A percentile compares a stretch with the other conserved stretches of the same genome.
Evolutionary conservation across 2,797 vertebrate species (phyloP).

Genomic region (Amblyopsis hoosieri): DNA sequence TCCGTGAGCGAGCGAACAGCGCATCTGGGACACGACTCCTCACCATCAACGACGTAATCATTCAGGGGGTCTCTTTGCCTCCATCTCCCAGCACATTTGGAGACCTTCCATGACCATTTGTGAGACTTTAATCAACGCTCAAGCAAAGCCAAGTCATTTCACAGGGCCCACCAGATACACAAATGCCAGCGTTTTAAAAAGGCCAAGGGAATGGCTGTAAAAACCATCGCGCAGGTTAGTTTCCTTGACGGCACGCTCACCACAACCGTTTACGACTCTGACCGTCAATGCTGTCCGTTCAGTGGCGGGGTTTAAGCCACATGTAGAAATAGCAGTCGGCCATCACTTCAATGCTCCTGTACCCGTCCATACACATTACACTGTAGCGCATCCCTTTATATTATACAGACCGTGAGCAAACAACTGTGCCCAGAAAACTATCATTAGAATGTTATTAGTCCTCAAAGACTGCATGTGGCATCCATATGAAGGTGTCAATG

Average conservation of each 20-base stretch:
- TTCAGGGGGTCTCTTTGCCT: conserved; percentile 7
- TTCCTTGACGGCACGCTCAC: conserved; percentile 26
- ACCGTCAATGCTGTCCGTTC: conserved; percentile 20
- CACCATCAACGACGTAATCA: conserved; percentile 10
- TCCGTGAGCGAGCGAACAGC: background rate
- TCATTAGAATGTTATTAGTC: too few species aligned
- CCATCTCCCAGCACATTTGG: conserved; percentile 36
- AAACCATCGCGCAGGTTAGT: conserved; percentile 35
- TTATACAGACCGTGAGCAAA: too few species aligned
- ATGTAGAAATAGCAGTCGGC: conserved; percentile 23
- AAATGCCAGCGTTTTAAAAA: conserved; percentile 31
- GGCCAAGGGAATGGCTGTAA: conserved; percentile 61
- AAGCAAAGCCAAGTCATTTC: conserved; percentile 52
- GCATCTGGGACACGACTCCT: conserved; percentile 20
- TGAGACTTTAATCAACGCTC: conserved; percentile 40
- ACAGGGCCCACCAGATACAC: conserved; percentile 49
- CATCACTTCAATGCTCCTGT: conserved; percentile 17
- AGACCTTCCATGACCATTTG: conserved; percentile 47
- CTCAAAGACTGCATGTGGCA: too few species aligned
- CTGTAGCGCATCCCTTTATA: conserved; percentile 1
- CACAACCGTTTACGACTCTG: conserved; percentile 31
- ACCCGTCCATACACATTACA: conserved; percentile 2
- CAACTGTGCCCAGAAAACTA: too few species aligned
- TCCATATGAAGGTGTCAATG: too few species aligned
- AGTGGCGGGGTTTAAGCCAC: conserved; percentile 37